These are phyloP conservation scores for Oryzias melastigma DNA, from an alignment of 2,113 vertebrate genomes.

Conservation along the genomic window DNA sequence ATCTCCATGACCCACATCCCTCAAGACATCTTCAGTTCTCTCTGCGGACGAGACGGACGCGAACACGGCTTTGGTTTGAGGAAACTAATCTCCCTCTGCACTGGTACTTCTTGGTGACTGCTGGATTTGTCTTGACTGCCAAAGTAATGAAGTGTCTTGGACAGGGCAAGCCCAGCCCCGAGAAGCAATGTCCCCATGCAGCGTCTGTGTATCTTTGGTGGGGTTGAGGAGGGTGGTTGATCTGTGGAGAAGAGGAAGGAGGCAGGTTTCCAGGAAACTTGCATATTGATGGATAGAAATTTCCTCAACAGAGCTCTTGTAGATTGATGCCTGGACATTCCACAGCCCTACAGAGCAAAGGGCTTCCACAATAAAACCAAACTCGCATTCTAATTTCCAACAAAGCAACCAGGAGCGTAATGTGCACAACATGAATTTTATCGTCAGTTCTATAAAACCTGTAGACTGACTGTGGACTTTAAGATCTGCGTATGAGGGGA, in stretches of 20 bases:
- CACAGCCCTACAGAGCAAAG: constrained; percentile 22
- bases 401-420: constrained; percentile 8
- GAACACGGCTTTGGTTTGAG: constrained; percentile 13
- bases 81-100: constrained; percentile 13
- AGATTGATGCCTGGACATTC: constrained; percentile 45
- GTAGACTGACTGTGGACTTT: constrained; percentile 35
- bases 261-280: constrained; percentile 48
- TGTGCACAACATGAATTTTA: constrained; percentile 30
- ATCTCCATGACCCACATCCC: constrained; percentile 32
- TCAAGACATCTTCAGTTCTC: constrained; percentile 15
- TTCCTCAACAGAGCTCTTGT: constrained; percentile 36
- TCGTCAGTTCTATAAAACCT: constrained; percentile 18
- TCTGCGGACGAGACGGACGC: constrained; percentile 22
- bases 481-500: constrained; percentile 27
- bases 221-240: constrained; percentile 48
- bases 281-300: constrained; percentile 36
- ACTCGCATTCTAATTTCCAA: too few relatives aligned
- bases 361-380: constrained; percentile 10
- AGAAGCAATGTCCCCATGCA: constrained; percentile 58
- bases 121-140: constrained; percentile 43
- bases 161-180: constrained; percentile 57
- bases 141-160: constrained; percentile 64
- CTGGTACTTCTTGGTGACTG: constrained; percentile 5
- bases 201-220: constrained; percentile 46
- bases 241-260: constrained; percentile 49